These are phyloP conservation scores for Dolichopus griseipennis DNA, from an alignment of 2,888 invertebrate species.

Conservation along the genomic window DNA sequence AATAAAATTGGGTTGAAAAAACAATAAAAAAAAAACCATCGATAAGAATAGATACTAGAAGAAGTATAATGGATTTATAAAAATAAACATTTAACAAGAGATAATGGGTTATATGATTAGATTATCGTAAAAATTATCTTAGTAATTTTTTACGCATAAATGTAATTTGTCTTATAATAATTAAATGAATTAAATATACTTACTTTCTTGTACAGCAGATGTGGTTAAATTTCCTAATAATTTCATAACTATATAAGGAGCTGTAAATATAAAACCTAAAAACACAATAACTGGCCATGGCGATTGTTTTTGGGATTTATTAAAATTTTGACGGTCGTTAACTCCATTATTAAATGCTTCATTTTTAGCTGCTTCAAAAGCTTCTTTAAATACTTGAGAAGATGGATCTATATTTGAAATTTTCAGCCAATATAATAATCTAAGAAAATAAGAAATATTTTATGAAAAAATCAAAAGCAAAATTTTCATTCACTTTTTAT, in stretches of 20 bases:
- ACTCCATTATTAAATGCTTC: conserved; percentile 37
- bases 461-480: too few relatives aligned
- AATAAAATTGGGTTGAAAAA: background rate
- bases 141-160: too few relatives aligned
- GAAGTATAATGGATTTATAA: background rate
- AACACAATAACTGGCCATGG: conserved; percentile 87
- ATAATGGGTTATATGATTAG: background rate
- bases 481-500: conserved; percentile 47
- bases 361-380: conserved; percentile 41
- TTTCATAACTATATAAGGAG: conserved; percentile 85
- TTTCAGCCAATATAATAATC: conserved; percentile 38
- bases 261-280: conserved; percentile 78
- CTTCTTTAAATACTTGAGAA: conserved; percentile 43
- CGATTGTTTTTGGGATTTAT: conserved; percentile 42
- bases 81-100: background rate
- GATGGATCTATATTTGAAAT: conserved; percentile 41
- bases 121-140: background rate
- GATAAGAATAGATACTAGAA: background rate
- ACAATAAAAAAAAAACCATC: background rate
- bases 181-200: conserved; percentile 29
- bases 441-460: conserved; percentile 18
- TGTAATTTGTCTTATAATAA: too few relatives aligned
- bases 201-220: conserved; percentile 53
- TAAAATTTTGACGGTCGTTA: conserved; percentile 25
- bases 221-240: conserved; percentile 54